These are phyloP conservation scores for Pelodiscus sinensis DNA, from an alignment of 2,113 vertebrate genomes.

Conservation along the genomic window DNA sequence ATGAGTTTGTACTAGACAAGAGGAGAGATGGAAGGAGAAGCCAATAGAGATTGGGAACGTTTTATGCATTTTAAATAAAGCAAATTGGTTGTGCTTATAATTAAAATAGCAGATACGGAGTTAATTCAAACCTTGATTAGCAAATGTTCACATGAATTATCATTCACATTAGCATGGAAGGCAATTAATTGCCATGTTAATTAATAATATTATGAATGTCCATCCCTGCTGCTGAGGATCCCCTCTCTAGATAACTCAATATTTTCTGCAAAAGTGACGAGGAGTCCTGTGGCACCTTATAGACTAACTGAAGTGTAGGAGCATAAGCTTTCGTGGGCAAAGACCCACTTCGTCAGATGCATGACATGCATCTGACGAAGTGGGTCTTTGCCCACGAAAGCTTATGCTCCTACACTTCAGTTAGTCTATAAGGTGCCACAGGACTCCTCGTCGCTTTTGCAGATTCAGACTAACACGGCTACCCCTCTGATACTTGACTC, in stretches of 20 bases:
- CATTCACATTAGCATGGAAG: conserved; percentile 38
- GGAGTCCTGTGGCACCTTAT: too few relatives aligned
- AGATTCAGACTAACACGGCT: too few relatives aligned
- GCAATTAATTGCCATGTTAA: conserved; percentile 37
- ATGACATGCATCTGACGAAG: too few relatives aligned
- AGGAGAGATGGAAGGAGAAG: accelerated
- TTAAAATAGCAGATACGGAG: conserved; percentile 49
- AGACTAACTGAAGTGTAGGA: too few relatives aligned
- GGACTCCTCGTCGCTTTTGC: too few relatives aligned
- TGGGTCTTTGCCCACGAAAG: too few relatives aligned
- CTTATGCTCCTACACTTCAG: too few relatives aligned
- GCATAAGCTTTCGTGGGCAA: too few relatives aligned
- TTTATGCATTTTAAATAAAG: neutral
- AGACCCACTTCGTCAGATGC: too few relatives aligned
- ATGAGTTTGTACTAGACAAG: neutral
- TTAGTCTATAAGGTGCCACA: too few relatives aligned
- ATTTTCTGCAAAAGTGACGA: too few relatives aligned
- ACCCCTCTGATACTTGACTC: too few relatives aligned
- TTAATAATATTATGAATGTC: conserved; percentile 46
- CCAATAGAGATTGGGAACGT: neutral
- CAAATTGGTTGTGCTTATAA: conserved; percentile 36
- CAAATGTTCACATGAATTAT: conserved; percentile 45
- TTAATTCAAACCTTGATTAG: conserved; percentile 62
- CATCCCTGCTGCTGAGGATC: conserved; percentile 27
- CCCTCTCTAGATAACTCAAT: neutral